These are phyloP conservation scores for Boloria euphrosyne DNA, from an alignment of 2,888 invertebrate species.

Conservation along the genomic window DNA sequence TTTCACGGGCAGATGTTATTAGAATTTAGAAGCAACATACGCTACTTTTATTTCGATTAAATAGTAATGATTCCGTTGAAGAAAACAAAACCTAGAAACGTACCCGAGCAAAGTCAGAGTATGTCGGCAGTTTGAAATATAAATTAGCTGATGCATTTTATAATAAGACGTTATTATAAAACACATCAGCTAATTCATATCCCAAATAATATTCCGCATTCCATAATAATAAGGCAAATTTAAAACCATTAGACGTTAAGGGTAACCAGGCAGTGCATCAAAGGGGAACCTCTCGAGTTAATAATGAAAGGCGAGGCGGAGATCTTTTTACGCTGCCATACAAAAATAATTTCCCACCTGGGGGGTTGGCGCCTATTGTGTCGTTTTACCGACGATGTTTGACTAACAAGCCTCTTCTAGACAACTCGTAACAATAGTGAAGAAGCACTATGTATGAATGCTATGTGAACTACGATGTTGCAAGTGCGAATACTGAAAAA, in stretches of 20 bases:
- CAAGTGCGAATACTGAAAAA: neutral
- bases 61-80: no score
- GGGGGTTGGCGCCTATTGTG: constrained; percentile 55
- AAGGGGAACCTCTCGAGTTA: constrained; percentile 68
- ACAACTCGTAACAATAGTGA: constrained; percentile 29
- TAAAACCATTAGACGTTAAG: constrained; percentile 72
- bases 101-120: no score
- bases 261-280: constrained; percentile 66
- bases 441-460: constrained; percentile 24
- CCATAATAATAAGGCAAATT: constrained; percentile 60
- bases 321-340: constrained; percentile 63
- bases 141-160: no score
- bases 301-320: constrained; percentile 75
- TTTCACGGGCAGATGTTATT: no score
- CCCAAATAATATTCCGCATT: constrained; percentile 44
- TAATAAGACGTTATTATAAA: constrained; percentile 20
- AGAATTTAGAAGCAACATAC: no score
- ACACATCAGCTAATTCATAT: constrained; percentile 43
- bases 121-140: no score
- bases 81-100: no score
- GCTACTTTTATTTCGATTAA: no score
- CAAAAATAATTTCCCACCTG: constrained; percentile 63
- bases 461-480: constrained; percentile 14
- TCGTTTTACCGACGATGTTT: constrained; percentile 56
- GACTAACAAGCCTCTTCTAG: constrained; percentile 51